A percentile compares a stretch with the other conserved stretches of the same genome.
phyloP scores from a whole-genome alignment of 53 echinoderm and acorn worm species.

The Astropecten irregularis region DNA sequence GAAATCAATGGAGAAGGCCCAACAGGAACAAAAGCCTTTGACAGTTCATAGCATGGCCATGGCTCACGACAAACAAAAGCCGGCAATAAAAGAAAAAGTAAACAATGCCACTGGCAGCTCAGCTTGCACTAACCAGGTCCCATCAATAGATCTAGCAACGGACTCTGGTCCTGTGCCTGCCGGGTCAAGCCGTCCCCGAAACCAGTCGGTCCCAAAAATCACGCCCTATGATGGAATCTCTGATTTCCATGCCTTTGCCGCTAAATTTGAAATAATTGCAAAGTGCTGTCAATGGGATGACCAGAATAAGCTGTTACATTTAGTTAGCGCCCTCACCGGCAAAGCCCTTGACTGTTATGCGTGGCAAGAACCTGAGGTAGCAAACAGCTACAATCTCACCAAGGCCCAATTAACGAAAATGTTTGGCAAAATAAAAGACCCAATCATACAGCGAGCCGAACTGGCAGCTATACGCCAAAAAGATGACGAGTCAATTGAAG shows the following conservation, averaged over 20 bases:
- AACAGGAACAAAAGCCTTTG: not conserved
- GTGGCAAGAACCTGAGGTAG: not conserved
- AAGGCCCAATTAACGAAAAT: not conserved
- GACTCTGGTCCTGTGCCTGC: no score
- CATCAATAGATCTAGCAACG: no score
- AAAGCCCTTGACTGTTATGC: constrained; percentile 18
- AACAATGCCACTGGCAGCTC: no score
- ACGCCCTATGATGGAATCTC: not conserved
- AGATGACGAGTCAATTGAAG: constrained; percentile 20
- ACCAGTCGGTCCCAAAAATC: not conserved
- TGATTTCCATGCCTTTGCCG: not conserved
- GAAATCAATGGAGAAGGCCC: not conserved
- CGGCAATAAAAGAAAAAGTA: no score
- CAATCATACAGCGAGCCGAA: constrained; percentile 5
- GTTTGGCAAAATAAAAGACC: no score
- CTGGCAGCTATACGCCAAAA: constrained; percentile 4
- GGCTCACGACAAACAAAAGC: not conserved
- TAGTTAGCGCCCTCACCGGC: not conserved
- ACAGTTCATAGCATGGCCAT: not conserved
- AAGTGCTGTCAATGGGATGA: constrained; percentile 4
- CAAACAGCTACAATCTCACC: constrained; percentile 1
- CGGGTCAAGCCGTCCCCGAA: no score
- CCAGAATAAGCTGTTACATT: not conserved
- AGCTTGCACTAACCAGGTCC: no score
- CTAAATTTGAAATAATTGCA: constrained; percentile 3